Percentiles rank a stretch among this genome's conserved stretches.
These are phyloP conservation scores for Dicrurus megarhynchus DNA, from an alignment of 2,113 vertebrate species.

Conservation along the genomic window DNA sequence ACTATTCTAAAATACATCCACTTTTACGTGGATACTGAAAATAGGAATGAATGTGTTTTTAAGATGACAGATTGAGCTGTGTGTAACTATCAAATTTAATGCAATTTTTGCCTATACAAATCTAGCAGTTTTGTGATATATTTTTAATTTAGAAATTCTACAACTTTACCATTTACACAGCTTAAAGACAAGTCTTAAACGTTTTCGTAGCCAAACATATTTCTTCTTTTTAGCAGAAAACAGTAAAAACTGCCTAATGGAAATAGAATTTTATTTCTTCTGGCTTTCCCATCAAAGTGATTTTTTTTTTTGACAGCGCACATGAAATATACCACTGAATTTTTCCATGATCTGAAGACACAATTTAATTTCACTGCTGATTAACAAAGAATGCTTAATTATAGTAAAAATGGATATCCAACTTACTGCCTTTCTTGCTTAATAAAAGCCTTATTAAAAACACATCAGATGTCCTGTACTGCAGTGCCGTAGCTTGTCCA, in stretches of 20 bases:
- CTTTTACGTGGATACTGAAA: not conserved
- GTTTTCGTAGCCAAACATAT: not conserved
- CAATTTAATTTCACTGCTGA: not conserved
- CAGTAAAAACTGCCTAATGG: not conserved
- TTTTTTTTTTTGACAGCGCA: not conserved
- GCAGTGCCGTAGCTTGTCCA: not conserved
- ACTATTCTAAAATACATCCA: not conserved
- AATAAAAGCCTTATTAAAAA: not conserved
- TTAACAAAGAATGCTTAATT: not conserved
- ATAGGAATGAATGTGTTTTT: not conserved
- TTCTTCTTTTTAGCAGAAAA: not conserved
- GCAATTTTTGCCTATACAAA: not conserved
- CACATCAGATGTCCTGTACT: not conserved
- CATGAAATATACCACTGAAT: not conserved
- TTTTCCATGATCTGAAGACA: not conserved
- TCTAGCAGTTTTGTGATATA: not conserved
- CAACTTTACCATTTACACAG: not conserved
- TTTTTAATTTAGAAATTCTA: not conserved
- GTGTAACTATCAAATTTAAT: not conserved
- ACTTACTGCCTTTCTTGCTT: not conserved
- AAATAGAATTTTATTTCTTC: not conserved
- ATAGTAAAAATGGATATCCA: not conserved
- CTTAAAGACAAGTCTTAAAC: not conserved
- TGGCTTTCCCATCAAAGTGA: not conserved
- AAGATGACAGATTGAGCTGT: not conserved